phyloP scores from a whole-genome alignment of 2,888 invertebrate genomes.

The Xestia rhomboidea region DNA sequence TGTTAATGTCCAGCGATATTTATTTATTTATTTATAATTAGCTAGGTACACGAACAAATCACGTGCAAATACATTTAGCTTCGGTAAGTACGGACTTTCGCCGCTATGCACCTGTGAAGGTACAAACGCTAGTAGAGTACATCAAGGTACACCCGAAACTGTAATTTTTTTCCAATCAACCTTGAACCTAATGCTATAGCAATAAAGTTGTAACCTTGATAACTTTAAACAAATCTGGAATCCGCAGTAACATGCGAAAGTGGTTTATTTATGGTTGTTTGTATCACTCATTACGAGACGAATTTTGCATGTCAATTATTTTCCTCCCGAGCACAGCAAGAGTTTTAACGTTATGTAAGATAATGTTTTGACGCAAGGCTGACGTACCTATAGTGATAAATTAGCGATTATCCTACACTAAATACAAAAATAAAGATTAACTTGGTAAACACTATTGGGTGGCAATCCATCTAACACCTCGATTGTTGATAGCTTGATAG shows the following conservation, averaged over 20 bases:
- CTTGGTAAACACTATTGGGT: slow-evolving; percentile 26
- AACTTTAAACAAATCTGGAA: background rate
- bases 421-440: slow-evolving; percentile 37
- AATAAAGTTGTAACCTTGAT: no score
- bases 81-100: background rate
- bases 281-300: background rate
- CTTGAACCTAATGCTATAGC: no score
- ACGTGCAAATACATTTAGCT: slow-evolving; percentile 24
- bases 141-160: no score
- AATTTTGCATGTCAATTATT: background rate
- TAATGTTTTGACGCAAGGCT: slow-evolving; percentile 29
- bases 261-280: background rate
- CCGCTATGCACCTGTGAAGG: background rate
- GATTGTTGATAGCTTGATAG: slow-evolving; percentile 35
- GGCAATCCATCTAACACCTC: slow-evolving; percentile 16
- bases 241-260: background rate
- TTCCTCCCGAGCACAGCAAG: background rate
- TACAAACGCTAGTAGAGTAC: no score
- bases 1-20: no score
- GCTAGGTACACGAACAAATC: slow-evolving; percentile 11
- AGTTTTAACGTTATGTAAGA: slow-evolving; percentile 1
- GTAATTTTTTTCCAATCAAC: no score
- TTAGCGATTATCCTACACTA: slow-evolving; percentile 29
- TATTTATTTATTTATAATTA: no score
- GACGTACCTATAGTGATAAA: slow-evolving; percentile 12